Base-by-base conservation (phyloP, 64 coral and sea anemone species). In the Dendronephthya gigantea region DNA sequence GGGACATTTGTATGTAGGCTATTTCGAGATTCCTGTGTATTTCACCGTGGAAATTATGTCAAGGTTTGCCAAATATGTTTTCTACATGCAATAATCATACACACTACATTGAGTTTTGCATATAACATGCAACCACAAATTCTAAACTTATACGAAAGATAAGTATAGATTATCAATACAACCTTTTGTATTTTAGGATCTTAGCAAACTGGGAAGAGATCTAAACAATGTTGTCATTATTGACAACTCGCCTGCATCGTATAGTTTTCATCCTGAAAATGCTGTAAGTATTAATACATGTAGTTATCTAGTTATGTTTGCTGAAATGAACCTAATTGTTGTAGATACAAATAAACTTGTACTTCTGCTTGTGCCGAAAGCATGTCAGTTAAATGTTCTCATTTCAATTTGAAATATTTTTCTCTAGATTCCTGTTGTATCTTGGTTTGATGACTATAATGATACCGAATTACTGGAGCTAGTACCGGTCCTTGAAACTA, bases 211-310 rank as follows among this genome's bases (percentile, higher is more conserved):
- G 59, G 94, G 94, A 50, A 91, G 94, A 68, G 91, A 97, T 85
- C 93, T 97, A 90, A 97, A 97, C 49, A 84, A 91, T 40, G 86
- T 93, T 69, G 39, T 97, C 27, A 97, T 97, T 88, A 88, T 97
- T 49, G 94, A 97, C 86, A 97, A 97, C 89, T 97, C 94, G 38
- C 94, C 94, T 40, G 94, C 94, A 23, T 97, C 94, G 62, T 97
- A 97, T 83, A 97, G 94, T 84, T 97, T 97, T 89, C 94, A 97
- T 85, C 94, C 94, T 39, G 94, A 97, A 84, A 97, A 97, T 97
- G 94, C 94, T 29, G 94, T 97, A 90, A 93, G 94, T 91, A 85
- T 22, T 69, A 7, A 15, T 49, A 35, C 14, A 39, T 68, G 2
- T 50, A 28, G 7, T 30, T 22, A 7, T 17, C 68, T 79, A 36